Evolutionary conservation across 2,888 invertebrate genomes (phyloP), one percentile per base, ranked within the genome.

Genomic region (Bedellia somnulentella): DNA sequence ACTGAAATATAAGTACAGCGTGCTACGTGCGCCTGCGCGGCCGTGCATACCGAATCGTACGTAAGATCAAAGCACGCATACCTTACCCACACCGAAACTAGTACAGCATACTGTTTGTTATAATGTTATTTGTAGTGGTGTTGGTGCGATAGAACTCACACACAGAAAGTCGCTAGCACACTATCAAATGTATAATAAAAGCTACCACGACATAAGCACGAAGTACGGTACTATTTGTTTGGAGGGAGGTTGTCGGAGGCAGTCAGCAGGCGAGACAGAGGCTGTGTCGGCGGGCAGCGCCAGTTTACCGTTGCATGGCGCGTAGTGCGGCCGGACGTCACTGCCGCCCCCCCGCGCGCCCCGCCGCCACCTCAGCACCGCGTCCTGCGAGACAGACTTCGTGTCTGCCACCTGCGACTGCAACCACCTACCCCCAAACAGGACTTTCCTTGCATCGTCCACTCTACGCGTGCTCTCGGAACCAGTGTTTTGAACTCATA

Each of bases 261-360:
- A 68, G 53, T 59, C 67, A 17, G 10, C 66, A 58, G 55, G 64
- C 64, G 61, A 59, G 57, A 62, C 60, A 67, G 71, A 68, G 70
- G 67, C 66, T 67, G 71, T 57, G 67, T 59, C 49, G 57, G 54
- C 57, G 58, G 58, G 58, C 59, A 35, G 55, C 57, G 67, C 59
- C 71, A 75, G 75, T 75, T 75, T 75, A 75, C 75, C 75, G 75
- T 75, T 75, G 75, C 61, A 62, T 67, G 73, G 75, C 75, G 75
- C 73, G 68, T 64, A 54, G 71, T 67, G 71, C 71, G 73, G 73
- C 68, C 68, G 71, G 67, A 66, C 66, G 66, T 55, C 23, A 11
- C 22, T 15, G 16, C 22, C 33, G 29, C 25, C 24, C 15, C 18
- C 25, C 14, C 18, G 17, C 57, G 51, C 61, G 63, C 62, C 58